Percentiles rank a stretch among this genome's conserved stretches.
These are phyloP conservation scores for Stramonita haemastoma DNA, from an alignment of 2,888 invertebrate species.

Conservation along the genomic window DNA sequence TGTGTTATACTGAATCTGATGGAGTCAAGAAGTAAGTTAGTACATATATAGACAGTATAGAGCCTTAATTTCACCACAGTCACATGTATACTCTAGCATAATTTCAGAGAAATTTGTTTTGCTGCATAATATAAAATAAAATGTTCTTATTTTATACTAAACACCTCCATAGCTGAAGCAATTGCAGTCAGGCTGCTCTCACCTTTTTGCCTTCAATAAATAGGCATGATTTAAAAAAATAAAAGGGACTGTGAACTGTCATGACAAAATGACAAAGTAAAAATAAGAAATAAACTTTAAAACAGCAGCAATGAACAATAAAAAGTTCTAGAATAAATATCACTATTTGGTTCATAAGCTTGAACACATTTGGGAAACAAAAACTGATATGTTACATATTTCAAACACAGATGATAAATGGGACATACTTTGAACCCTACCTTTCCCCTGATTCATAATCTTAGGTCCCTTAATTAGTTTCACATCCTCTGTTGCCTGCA, in stretches of 20 bases:
- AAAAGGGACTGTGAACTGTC: neutral
- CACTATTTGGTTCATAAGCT: neutral
- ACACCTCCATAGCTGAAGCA: no score
- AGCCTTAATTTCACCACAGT: no score
- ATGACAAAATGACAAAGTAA: neutral
- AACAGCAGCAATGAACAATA: neutral
- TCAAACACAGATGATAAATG: neutral
- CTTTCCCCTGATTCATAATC: neutral
- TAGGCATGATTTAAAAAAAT: neutral
- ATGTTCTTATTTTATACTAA: no score
- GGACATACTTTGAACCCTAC: no score
- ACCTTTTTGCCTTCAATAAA: no score
- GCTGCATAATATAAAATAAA: no score
- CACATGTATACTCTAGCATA: no score
- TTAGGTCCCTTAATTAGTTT: neutral
- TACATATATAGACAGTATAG: no score
- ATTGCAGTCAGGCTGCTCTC: no score
- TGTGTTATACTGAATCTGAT: no score
- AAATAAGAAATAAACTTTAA: neutral
- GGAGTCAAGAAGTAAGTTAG: no score
- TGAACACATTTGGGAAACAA: conserved; percentile 18
- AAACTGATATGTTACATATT: neutral
- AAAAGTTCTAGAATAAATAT: neutral
- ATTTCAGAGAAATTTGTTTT: no score
- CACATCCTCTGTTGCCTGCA: neutral